Base-by-base conservation (phyloP, 2,797 vertebrate genomes). In the Microctenopoma steveboyesi region DNA sequence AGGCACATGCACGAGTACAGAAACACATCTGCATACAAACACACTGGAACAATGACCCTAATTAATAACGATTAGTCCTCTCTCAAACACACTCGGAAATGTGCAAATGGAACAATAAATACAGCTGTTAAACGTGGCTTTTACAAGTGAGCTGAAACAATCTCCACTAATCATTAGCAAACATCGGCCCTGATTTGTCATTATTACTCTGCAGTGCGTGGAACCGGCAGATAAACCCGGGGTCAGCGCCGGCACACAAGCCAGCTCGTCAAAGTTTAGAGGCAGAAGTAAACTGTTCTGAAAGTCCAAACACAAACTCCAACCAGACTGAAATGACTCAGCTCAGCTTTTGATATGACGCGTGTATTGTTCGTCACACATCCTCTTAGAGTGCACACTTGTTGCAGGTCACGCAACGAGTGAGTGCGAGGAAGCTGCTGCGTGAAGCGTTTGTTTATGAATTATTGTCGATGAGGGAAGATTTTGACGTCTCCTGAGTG, bases 81-180 rank as follows among this genome's bases (percentile, higher is more conserved):
- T 45, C 71, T 84, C 86, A 68, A 83, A 89, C 87, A 86, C 83
- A 74, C 79, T 81, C 76, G 8, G 95, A 97, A 96, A 98, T 95
- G 95, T 97, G 95, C 96, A 97, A 98, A 98, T 98, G 97, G 97
- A 97, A 98, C 96, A 96, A 97, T 98, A 98, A 98, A 98, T 94
- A 95, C 93, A 94, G 96, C 98, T 96, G 95, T 95, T 96, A 97
- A 90, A 86, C 94, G 91, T 90, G 94, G 96, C 96, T 96, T 95
- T 95, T 95, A 97, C 95, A 96, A 96, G 96, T 95, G 96, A 96
- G 94, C 94, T 94, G 94, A 95, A 96, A 95, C 95, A 94, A 96
- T 97, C 96, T 95, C 95, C 92, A 93, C 95, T 95, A 95, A 98
- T 98, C 96, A 95, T 95, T 95, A 95, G 95, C 94, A 95, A 97